Evolutionary conservation across 2,888 invertebrate genomes (phyloP), one percentile per base, ranked within the genome.

Genomic region (Luperina nickerlii): DNA sequence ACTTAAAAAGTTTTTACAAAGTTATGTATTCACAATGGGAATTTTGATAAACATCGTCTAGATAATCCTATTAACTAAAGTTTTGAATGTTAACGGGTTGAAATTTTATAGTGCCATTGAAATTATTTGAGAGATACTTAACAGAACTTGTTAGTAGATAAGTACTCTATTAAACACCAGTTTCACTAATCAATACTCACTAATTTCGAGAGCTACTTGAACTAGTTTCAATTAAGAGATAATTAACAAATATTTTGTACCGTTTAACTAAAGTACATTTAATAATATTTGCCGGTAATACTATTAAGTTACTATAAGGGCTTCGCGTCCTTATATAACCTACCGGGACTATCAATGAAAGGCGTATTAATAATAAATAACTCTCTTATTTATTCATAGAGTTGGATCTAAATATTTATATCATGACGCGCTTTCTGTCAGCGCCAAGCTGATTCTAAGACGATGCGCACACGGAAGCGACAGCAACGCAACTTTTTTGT

Each of bases 81-180:
- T 27, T 38, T 45, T 24, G 45, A 75, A 75, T 45, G 45, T 24
- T 24, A 2, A 38, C 8, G 7, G 42, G 42, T n/a, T 60, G 11
- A n/a, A 79, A 62, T 57, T 63, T 27, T 27, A 48, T 62, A 63
- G 24, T 68, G 38, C 45, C 54, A 42, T 81, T 54, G 20, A 63
- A 62, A 72, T 71, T 20, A 42, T 72, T 79, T 18, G 18, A 75
- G 27, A 68, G 57, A 57, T 68, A 20, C 42, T 75, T 0, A 18
- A 57, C 24, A 45, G 57, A 38, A 60, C 18, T 75, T 45, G 51
- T 54, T 62, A 38, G n/a, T 42, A 66, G 24, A 6, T 54, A 54
- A 18, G 24, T 48, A 32, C 48, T 67, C 11, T 73, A 2, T 24
- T 32, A 13, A 67, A 1, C 9, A 65, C 3, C 32, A 62, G 32